A percentile compares a stretch with the other conserved stretches of the same genome.
These are phyloP conservation scores for Andrena bicolor DNA, from an alignment of 2,888 invertebrate species.

Conservation along the genomic window DNA sequence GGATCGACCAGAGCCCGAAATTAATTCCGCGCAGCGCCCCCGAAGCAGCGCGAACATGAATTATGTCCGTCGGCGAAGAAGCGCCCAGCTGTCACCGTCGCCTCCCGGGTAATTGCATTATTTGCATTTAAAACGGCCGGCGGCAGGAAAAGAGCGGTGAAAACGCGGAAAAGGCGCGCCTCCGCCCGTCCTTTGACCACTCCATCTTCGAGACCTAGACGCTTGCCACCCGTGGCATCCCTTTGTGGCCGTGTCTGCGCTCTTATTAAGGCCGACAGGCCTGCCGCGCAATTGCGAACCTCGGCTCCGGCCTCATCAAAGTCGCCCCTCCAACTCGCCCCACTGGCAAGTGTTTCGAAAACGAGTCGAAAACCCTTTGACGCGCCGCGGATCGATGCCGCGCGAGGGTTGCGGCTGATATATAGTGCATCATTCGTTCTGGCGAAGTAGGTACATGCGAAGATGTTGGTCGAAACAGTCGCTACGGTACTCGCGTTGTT, in stretches of 20 bases:
- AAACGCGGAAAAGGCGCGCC: slow-evolving; percentile 37
- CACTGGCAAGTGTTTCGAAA: slow-evolving; percentile 60
- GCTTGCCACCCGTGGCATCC: slow-evolving; percentile 67
- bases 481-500: neutral
- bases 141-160: slow-evolving; percentile 30
- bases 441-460: neutral
- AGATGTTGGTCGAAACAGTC: neutral
- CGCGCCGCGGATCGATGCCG: neutral
- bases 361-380: slow-evolving; percentile 42
- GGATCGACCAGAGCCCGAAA: slow-evolving; percentile 59
- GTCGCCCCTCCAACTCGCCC: neutral
- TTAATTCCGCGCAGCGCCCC: slow-evolving; percentile 62
- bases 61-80: slow-evolving; percentile 68
- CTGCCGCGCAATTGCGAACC: slow-evolving; percentile 55
- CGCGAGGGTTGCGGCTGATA: slow-evolving; percentile 21
- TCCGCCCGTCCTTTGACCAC: slow-evolving; percentile 48
- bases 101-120: slow-evolving; percentile 68
- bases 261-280: slow-evolving; percentile 70
- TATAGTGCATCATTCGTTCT: slow-evolving; percentile 9
- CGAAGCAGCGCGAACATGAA: slow-evolving; percentile 60
- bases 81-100: slow-evolving; percentile 69
- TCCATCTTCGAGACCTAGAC: slow-evolving; percentile 68
- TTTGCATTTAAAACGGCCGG: slow-evolving; percentile 72
- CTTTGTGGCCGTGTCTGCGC: slow-evolving; percentile 67
- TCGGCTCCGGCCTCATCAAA: slow-evolving; percentile 66